A percentile compares a stretch with the other conserved stretches of the same genome.
Evolutionary conservation across 1,140 invertebrate genomes (phyloP).

Genomic region (Neotoxoptera formosana): DNA sequence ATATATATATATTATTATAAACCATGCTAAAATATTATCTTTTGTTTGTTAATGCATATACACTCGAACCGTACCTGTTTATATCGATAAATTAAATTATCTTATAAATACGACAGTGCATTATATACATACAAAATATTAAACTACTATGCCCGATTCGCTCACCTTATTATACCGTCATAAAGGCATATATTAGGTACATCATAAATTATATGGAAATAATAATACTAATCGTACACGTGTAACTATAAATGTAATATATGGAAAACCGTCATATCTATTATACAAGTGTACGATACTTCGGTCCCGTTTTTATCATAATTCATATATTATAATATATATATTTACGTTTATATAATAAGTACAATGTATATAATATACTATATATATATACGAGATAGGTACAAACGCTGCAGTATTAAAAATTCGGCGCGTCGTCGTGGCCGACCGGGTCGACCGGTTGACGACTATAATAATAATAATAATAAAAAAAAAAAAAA

Average conservation of each 20-base stretch:
- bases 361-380: not conserved
- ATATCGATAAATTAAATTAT: not conserved
- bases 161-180: not conserved
- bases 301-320: not conserved
- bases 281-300: not conserved
- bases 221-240: not conserved
- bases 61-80: not conserved
- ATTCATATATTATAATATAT: not conserved
- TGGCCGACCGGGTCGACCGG: constrained; percentile 41
- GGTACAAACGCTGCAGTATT: constrained; percentile 12
- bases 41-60: not conserved
- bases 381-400: no score
- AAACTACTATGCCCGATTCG: not conserved
- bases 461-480: constrained; percentile 28
- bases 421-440: constrained; percentile 51
- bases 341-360: not conserved
- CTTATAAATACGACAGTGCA: not conserved
- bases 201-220: not conserved
- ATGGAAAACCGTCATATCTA: not conserved
- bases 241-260: not conserved
- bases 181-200: not conserved
- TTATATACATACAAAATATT: not conserved
- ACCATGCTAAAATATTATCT: not conserved
- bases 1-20: no score
- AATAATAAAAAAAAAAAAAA: constrained; percentile 11